Evolutionary conservation across 2,797 vertebrate genomes (phyloP), one percentile per base, ranked within the genome.

Genomic region (Leuciscus waleckii): DNA sequence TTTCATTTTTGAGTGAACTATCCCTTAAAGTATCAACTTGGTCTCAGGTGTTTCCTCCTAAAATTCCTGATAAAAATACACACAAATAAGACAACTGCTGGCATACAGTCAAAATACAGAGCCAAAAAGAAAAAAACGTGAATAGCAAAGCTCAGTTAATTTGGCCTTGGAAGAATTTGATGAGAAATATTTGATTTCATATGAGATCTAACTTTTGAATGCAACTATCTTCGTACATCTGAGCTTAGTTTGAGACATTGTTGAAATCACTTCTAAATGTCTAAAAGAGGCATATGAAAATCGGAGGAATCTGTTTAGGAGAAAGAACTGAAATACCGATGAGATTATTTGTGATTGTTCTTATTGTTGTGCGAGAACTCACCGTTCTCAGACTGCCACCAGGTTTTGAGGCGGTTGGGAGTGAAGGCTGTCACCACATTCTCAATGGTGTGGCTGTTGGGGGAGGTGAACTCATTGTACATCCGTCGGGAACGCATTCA

Each of bases 361-460:
- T 46, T 74, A 32, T 8, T 46, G 37, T 35, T 7, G 21, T 26
- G 75, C 17, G 39, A 49, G 29, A 46, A 49, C 93, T 13, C 93
- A 97, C 97, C 96, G 26, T 95, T 97, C 94, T 96, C 94, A 0
- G 97, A 97, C 86, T 97, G 97, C 97, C 97, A 97, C 97, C 97
- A 97, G 73, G 97, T 95, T 90, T 96, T 96, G 65, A 97, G 95
- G 68, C 97, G 96, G 88, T 97, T 97, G 61, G 95, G 96, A 79
- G 92, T 95, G 1, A 97, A 97, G 0, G 96, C 94, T 14, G 97
- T 97, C 89, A 97, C 96, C 0, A 97, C 95, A 7, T 97, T 97
- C 90, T 97, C 96, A 87, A 97, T 97, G 43, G 93, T 94, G 90
- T 97, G 97, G 89, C 96, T 97, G 91, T 95, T 93, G 23, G 95